Percentiles rank a stretch among this genome's conserved stretches.
Conservation (phyloP, 2,797 vertebrate genomes). For the Pelochelys cantorii region DNA sequence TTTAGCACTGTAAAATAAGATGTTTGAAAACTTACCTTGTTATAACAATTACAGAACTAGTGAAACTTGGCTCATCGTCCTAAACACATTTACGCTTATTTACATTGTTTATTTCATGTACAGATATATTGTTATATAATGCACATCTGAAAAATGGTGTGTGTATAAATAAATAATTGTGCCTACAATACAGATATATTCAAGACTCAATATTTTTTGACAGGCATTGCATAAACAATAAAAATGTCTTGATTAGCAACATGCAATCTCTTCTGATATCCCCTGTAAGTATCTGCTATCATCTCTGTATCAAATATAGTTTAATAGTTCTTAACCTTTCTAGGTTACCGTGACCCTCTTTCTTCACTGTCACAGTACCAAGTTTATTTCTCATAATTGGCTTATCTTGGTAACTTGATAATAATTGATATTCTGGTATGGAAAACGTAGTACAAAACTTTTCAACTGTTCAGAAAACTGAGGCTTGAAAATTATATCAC, state of each 20-base stretch:
- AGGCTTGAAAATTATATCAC: background rate
- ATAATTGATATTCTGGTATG: constrained; percentile 66
- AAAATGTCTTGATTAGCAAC: background rate
- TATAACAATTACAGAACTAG: background rate
- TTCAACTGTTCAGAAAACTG: constrained; percentile 1
- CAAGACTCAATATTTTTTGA: background rate
- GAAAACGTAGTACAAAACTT: constrained; percentile 56
- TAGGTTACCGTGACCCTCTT: constrained; percentile 39
- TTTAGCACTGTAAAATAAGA: background rate
- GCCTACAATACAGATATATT: background rate
- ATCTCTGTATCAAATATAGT: constrained; percentile 32
- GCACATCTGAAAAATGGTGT: too few species aligned
- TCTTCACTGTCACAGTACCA: background rate
- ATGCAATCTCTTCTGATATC: background rate
- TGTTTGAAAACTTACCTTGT: background rate
- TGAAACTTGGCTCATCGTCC: background rate
- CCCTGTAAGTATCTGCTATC: background rate
- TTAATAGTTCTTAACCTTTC: constrained; percentile 31
- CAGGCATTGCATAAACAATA: background rate
- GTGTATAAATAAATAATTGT: background rate
- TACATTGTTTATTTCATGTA: too few species aligned
- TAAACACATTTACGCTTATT: background rate
- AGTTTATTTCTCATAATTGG: constrained; percentile 65
- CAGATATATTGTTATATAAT: background rate
- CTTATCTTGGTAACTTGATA: constrained; percentile 71